A percentile compares a stretch with the other conserved stretches of the same genome.
phyloP scores from a whole-genome alignment of 2,888 invertebrate genomes.

The Petrolisthes cinctipes region DNA sequence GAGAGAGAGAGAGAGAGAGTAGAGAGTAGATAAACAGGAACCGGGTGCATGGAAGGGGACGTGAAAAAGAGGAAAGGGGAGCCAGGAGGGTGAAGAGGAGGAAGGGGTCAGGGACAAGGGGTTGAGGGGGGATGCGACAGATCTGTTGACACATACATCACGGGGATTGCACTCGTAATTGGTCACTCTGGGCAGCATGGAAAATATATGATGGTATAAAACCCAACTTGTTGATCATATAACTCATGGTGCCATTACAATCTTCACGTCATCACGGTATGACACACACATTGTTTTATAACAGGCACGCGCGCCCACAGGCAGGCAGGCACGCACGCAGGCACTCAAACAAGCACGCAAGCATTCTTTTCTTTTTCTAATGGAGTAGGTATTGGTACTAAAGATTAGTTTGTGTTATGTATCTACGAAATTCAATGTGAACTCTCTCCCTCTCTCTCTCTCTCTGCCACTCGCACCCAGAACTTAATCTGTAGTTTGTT shows the following conservation, averaged over 20 bases:
- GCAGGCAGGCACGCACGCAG: no score
- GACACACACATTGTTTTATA: no score
- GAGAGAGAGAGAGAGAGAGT: not conserved
- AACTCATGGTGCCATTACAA: no score
- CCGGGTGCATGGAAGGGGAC: not conserved
- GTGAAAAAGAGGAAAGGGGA: not conserved
- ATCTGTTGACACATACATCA: not conserved
- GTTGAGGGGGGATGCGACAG: not conserved
- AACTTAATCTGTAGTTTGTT: not conserved
- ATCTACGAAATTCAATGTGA: no score
- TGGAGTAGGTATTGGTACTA: no score
- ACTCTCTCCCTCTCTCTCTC: not conserved
- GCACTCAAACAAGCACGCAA: no score
- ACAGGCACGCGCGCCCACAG: no score
- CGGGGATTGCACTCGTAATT: not conserved
- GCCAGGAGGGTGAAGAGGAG: no score
- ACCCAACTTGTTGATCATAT: no score
- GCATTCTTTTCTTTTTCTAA: no score
- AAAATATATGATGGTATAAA: not conserved
- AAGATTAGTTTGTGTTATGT: no score
- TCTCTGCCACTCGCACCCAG: not conserved
- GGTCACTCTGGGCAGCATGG: not conserved
- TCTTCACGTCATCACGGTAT: no score
- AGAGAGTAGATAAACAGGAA: not conserved
- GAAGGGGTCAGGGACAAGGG: not conserved